These are phyloP conservation scores for Sabatieria punctata DNA, from an alignment of 2,888 invertebrate species.

Conservation along the genomic window DNA sequence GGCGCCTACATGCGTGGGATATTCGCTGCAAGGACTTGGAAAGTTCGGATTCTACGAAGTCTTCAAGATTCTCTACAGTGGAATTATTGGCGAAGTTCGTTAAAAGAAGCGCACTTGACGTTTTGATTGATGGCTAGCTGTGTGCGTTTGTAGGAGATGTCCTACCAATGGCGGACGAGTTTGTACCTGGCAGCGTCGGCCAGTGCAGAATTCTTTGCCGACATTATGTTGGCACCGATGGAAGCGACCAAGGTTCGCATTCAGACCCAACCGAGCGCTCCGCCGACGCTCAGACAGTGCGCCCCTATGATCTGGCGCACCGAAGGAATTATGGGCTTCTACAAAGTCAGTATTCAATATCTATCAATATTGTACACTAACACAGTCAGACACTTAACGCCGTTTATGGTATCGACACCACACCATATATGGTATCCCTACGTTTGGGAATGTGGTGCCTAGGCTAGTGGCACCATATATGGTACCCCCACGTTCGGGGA, in stretches of 20 bases:
- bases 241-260: conserved; percentile 87
- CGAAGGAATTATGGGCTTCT: conserved; percentile 66
- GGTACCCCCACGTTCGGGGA: too few species aligned
- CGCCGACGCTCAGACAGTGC: conserved; percentile 67
- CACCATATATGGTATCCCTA: too few species aligned
- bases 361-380: too few species aligned
- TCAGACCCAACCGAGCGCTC: conserved; percentile 86
- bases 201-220: conserved; percentile 96
- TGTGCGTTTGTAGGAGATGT: conserved; percentile 59
- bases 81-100: conserved; percentile 59
- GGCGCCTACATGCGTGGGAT: conserved; percentile 93
- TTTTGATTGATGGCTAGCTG: too few species aligned
- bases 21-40: conserved; percentile 75
- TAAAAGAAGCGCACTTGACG: too few species aligned
- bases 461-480: too few species aligned
- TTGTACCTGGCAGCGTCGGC: conserved; percentile 82
- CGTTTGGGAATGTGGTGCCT: too few species aligned
- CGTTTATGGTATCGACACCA: too few species aligned
- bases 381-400: too few species aligned
- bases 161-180: conserved; percentile 70
- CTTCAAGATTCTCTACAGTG: conserved; percentile 70
- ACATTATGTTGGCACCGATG: conserved; percentile 85
- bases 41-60: conserved; percentile 97
- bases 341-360: too few species aligned
- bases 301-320: conserved; percentile 70